phyloP scores from a whole-genome alignment of 2,888 invertebrate species.

The Lamproptera curius region DNA sequence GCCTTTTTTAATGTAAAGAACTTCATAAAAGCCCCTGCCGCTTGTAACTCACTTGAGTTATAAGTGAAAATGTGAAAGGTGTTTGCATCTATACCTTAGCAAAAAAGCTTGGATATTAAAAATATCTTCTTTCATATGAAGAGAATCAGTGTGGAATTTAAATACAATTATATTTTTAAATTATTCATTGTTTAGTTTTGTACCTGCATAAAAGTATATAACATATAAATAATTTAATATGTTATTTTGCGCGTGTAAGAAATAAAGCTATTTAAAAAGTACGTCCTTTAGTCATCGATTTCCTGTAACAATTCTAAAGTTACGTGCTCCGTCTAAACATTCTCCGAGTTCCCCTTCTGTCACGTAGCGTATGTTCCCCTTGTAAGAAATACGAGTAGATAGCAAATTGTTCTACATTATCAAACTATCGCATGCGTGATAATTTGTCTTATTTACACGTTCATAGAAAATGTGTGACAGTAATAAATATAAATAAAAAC shows the following conservation, averaged over 20 bases:
- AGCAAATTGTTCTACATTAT: conserved; percentile 21
- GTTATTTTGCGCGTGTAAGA: conserved; percentile 23
- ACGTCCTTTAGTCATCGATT: conserved; percentile 39
- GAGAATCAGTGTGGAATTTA: too few species aligned
- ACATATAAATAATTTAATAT: too few species aligned
- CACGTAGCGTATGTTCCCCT: conserved; percentile 40
- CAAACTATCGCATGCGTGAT: conserved; percentile 13
- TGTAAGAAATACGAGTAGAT: conserved; percentile 32
- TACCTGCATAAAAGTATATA: too few species aligned
- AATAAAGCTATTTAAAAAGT: conserved; percentile 39
- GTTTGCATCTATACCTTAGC: conserved; percentile 16
- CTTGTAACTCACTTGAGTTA: conserved; percentile 21
- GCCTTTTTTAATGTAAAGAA: conserved; percentile 39
- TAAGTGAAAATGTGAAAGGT: conserved; percentile 23
- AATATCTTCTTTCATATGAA: too few species aligned
- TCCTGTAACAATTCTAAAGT: conserved; percentile 43
- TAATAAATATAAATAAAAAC: too few species aligned
- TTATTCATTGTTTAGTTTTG: too few species aligned
- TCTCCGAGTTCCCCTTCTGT: conserved; percentile 35
- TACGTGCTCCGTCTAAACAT: conserved; percentile 44
- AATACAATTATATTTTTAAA: too few species aligned
- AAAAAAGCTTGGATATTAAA: too few species aligned
- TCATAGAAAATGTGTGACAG: too few species aligned
- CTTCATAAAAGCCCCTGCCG: conserved; percentile 20
- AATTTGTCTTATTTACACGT: too few species aligned